A percentile compares a stretch with the other conserved stretches of the same genome.
phyloP scores from a whole-genome alignment of 2,113 vertebrate genomes.

The Camarhynchus parvulus region DNA sequence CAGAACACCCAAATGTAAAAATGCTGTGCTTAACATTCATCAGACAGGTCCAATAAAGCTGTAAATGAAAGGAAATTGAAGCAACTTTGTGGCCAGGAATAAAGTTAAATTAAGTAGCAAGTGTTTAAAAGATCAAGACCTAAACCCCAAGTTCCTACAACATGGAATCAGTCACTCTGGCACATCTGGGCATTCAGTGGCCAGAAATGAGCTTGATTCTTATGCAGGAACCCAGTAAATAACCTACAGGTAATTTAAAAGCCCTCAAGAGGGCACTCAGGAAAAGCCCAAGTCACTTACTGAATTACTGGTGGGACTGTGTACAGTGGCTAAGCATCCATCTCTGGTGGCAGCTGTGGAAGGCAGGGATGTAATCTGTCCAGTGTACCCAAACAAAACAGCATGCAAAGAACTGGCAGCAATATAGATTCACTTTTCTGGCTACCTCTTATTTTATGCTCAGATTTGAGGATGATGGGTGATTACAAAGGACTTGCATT shows the following conservation, averaged over 20 bases:
- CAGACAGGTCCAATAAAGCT: not conserved
- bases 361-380: not conserved
- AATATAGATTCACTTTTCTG: not conserved
- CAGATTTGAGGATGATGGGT: not conserved
- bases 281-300: not conserved
- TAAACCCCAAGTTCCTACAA: not conserved
- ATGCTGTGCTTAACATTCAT: not conserved
- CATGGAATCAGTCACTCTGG: not conserved
- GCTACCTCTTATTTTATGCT: not conserved
- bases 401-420: not conserved
- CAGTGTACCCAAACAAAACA: not conserved
- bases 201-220: constrained; percentile 17
- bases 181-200: not conserved
- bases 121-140: constrained; percentile 3
- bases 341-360: not conserved
- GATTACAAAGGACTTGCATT: not conserved
- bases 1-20: not conserved
- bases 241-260: constrained; percentile 9
- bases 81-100: not conserved
- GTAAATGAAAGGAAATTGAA: constrained; percentile 2
- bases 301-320: not conserved
- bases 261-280: constrained; percentile 11
- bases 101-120: constrained; percentile 32
- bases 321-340: not conserved
- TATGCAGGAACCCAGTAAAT: constrained; percentile 23